These are phyloP conservation scores for Lynx canadensis DNA, from an alignment of 2,113 vertebrate genomes.

Conservation along the genomic window DNA sequence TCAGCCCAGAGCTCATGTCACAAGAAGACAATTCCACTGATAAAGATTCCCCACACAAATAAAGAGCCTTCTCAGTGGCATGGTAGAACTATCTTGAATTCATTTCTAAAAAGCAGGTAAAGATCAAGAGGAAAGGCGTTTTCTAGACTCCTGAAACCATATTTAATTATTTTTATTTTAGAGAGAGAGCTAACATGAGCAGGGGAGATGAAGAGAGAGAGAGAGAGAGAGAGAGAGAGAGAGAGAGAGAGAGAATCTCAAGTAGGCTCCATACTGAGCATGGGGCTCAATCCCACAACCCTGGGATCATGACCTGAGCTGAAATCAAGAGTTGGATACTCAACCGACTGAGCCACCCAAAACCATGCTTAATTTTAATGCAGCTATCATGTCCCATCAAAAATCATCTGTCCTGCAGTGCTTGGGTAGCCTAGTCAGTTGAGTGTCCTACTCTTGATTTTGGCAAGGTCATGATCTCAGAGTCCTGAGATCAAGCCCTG, in stretches of 20 bases:
- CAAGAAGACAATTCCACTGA: neutral
- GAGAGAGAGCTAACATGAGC: no score
- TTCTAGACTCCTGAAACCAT: neutral
- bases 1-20: neutral
- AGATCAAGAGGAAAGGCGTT: neutral
- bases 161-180: neutral
- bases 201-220: no score
- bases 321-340: no score
- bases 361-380: slow-evolving; percentile 11
- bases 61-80: neutral
- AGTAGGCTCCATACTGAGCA: no score
- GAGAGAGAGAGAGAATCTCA: no score
- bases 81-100: neutral
- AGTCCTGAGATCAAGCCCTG: no score
- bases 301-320: no score
- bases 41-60: neutral
- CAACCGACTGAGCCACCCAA: neutral
- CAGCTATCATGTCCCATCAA: neutral
- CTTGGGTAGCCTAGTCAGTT: no score
- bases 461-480: no score
- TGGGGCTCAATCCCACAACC: no score
- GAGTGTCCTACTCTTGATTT: no score
- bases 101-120: neutral
- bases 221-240: no score
- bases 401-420: neutral